Evolutionary conservation across 2,797 vertebrate species (phyloP).

Genomic region (Diceros bicornis): DNA sequence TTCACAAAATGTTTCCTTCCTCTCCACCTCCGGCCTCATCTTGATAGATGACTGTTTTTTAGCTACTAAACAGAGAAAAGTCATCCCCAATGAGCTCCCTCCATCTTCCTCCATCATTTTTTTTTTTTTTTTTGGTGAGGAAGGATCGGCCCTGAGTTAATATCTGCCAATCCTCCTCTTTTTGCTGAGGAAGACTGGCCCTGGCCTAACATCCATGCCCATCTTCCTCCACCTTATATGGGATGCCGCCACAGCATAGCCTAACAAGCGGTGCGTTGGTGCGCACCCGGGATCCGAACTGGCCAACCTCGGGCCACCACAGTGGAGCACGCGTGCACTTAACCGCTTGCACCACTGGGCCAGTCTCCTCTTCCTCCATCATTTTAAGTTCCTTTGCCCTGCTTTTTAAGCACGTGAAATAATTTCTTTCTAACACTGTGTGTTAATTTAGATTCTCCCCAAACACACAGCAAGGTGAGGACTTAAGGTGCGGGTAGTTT

Average conservation of each 20-base stretch:
- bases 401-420: not conserved
- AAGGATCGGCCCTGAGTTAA: too few relatives aligned
- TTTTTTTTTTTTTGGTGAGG: too few relatives aligned
- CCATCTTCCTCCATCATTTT: not conserved
- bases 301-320: too few relatives aligned
- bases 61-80: slow-evolving; percentile 32
- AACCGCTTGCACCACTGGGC: too few relatives aligned
- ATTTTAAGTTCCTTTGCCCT: not conserved
- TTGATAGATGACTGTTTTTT: not conserved
- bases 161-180: too few relatives aligned
- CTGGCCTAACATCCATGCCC: too few relatives aligned
- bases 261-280: too few relatives aligned
- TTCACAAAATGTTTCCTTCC: slow-evolving; percentile 25
- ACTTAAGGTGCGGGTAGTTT: not conserved
- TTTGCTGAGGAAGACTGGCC: too few relatives aligned
- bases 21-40: not conserved
- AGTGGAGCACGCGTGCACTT: too few relatives aligned
- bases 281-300: too few relatives aligned
- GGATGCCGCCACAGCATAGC: too few relatives aligned
- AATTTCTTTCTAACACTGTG: not conserved
- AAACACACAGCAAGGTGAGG: not conserved
- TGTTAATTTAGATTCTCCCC: not conserved
- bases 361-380: not conserved
- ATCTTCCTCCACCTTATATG: too few relatives aligned
- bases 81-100: not conserved